Evolutionary conservation across 1,140 invertebrate species (phyloP).

Genomic region (Drosophila aff.): DNA sequence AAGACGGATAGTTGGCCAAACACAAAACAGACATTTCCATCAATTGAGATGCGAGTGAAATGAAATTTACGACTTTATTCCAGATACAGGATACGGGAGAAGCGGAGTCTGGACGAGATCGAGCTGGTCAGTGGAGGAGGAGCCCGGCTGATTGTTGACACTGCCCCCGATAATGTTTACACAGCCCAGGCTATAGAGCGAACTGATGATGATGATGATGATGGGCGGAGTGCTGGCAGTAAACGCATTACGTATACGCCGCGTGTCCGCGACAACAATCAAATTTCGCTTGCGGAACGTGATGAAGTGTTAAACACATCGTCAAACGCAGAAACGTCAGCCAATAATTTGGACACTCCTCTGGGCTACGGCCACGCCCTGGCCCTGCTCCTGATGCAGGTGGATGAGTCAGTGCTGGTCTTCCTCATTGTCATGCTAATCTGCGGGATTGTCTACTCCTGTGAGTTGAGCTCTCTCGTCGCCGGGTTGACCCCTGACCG

Average conservation of each 20-base stretch:
- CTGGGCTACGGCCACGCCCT: slow-evolving; percentile 62
- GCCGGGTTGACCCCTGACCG: slow-evolving; percentile 19
- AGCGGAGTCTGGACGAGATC: slow-evolving; percentile 41
- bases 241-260: slow-evolving; percentile 69
- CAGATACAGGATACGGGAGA: slow-evolving; percentile 58
- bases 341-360: slow-evolving; percentile 56
- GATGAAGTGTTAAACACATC: slow-evolving; percentile 70
- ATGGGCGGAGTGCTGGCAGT: slow-evolving; percentile 44
- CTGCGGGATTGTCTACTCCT: slow-evolving; percentile 85
- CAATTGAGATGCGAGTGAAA: slow-evolving; percentile 33
- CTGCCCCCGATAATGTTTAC: slow-evolving; percentile 45
- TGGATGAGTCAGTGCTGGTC: slow-evolving; percentile 83
- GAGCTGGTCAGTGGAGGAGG: slow-evolving; percentile 10
- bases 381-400: slow-evolving; percentile 56
- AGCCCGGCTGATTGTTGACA: slow-evolving; percentile 54
- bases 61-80: slow-evolving; percentile 37
- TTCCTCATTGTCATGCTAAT: slow-evolving; percentile 86
- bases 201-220: slow-evolving; percentile 12
- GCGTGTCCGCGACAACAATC: slow-evolving; percentile 58
- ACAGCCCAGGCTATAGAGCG: slow-evolving; percentile 3
- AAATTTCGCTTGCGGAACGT: slow-evolving; percentile 51
- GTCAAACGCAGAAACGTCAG: slow-evolving; percentile 3
- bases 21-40: slow-evolving; percentile 22
- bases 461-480: slow-evolving; percentile 80
- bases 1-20: slow-evolving; percentile 55